Evolutionary conservation across 2,797 vertebrate genomes (phyloP).

Genomic region (Falco concolor): DNA sequence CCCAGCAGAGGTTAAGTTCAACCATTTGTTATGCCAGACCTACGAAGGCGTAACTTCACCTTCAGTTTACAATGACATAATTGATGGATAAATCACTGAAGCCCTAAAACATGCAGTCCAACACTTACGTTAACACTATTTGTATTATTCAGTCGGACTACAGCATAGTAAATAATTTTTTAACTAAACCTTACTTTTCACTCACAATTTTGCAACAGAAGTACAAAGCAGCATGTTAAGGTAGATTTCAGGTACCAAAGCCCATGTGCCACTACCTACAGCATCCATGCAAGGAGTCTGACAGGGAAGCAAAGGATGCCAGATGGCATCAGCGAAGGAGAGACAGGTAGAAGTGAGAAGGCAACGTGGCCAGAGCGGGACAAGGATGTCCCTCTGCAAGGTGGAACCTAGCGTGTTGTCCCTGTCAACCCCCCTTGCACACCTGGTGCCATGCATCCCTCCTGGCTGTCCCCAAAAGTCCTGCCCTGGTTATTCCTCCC

Average conservation of each 20-base stretch:
- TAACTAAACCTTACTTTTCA: neutral
- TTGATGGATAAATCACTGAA: neutral
- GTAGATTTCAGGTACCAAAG: neutral
- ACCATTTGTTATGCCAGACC: neutral
- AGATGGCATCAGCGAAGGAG: neutral
- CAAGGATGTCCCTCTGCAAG: neutral
- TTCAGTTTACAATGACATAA: neutral
- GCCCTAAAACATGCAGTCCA: neutral
- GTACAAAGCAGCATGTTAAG: neutral
- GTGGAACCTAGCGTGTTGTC: neutral
- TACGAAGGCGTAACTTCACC: neutral
- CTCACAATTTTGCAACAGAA: neutral
- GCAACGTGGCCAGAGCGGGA: neutral
- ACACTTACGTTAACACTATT: neutral
- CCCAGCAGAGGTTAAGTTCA: neutral
- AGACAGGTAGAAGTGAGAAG: neutral
- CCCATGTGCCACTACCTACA: rapidly evolving
- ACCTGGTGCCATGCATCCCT: neutral
- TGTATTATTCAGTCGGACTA: neutral
- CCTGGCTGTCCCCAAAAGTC: neutral
- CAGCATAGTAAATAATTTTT: neutral
- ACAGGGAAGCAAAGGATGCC: neutral
- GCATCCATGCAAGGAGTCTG: neutral
- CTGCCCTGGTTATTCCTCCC: neutral
- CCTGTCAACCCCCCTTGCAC: rapidly evolving